Conservation (phyloP, 2,797 vertebrate genomes). For the Amniataba percoides region DNA sequence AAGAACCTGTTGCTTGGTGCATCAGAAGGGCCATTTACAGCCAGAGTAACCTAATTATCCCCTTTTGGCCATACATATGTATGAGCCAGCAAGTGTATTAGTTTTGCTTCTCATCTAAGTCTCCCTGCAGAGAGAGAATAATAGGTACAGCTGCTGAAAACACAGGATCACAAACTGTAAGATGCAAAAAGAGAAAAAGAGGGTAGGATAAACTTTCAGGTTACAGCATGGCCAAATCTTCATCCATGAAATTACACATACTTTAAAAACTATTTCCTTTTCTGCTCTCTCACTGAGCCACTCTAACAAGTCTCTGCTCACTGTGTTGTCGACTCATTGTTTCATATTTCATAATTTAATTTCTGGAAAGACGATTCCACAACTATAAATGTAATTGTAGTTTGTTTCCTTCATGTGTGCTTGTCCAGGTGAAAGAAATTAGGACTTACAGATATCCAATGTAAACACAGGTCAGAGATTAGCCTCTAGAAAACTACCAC, state of each 20-base stretch:
- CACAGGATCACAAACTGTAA: too few relatives aligned
- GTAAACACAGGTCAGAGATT: not conserved
- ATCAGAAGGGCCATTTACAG: constrained; percentile 14
- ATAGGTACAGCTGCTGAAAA: not conserved
- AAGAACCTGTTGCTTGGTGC: constrained; percentile 46
- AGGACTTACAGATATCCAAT: too few relatives aligned
- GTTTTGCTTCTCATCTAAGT: not conserved
- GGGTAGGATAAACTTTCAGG: not conserved
- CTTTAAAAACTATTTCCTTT: not conserved
- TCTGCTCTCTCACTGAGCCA: not conserved
- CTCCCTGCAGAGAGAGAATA: not conserved
- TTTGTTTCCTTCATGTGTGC: not conserved
- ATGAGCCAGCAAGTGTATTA: not conserved
- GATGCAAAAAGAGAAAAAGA: not conserved
- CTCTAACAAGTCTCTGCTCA: not conserved
- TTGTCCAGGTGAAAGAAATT: not conserved
- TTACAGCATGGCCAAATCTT: not conserved
- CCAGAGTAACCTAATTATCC: constrained; percentile 11
- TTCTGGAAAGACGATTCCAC: not conserved
- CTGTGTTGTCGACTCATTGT: not conserved
- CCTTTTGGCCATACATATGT: not conserved
- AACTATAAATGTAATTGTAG: not conserved
- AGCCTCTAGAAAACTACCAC: too few relatives aligned
- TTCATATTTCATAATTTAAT: not conserved
- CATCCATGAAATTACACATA: not conserved